Percentiles rank a stretch among this genome's conserved stretches.
These are phyloP conservation scores for Sebastes umbrosus DNA, from an alignment of 2,797 vertebrate genomes.

Conservation along the genomic window DNA sequence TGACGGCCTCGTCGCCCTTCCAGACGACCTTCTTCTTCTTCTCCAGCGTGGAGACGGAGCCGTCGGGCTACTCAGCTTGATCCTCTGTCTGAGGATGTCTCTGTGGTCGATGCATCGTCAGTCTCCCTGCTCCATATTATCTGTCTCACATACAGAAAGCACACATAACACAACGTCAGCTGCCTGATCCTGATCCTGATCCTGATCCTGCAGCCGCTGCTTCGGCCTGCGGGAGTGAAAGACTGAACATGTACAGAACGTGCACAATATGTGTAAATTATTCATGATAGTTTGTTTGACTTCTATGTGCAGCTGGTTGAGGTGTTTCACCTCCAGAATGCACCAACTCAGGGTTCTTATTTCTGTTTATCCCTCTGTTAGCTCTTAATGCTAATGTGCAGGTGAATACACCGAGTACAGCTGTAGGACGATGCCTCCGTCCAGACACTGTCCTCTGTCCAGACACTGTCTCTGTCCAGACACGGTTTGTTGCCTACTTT, in stretches of 20 bases:
- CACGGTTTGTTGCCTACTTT: background rate
- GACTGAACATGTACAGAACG: slow-evolving; percentile 41
- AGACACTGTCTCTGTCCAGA: background rate
- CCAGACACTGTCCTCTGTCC: background rate
- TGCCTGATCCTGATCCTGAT: slow-evolving; percentile 26
- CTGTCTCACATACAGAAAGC: background rate
- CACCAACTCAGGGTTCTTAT: slow-evolving; percentile 54
- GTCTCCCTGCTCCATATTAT: slow-evolving; percentile 23
- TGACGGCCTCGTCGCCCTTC: slow-evolving; percentile 44
- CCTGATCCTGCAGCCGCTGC: slow-evolving; percentile 33
- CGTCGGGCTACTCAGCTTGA: slow-evolving; percentile 1
- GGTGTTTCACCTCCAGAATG: background rate
- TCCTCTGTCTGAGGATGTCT: background rate
- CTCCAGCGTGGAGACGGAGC: slow-evolving; percentile 1
- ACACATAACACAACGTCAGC: slow-evolving; percentile 1
- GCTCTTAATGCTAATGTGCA: slow-evolving; percentile 10
- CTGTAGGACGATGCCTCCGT: background rate
- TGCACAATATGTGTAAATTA: background rate
- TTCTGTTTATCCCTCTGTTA: background rate
- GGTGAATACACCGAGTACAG: background rate
- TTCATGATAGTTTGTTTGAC: background rate
- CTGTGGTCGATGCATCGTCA: slow-evolving; percentile 12
- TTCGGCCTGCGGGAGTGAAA: slow-evolving; percentile 10
- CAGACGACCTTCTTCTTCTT: background rate
- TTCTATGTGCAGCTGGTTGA: slow-evolving; percentile 41